Percentiles rank a stretch among this genome's conserved stretches.
These are phyloP conservation scores for Macroteleia sp. DNA, from an alignment of 2,888 invertebrate genomes.

Conservation along the genomic window DNA sequence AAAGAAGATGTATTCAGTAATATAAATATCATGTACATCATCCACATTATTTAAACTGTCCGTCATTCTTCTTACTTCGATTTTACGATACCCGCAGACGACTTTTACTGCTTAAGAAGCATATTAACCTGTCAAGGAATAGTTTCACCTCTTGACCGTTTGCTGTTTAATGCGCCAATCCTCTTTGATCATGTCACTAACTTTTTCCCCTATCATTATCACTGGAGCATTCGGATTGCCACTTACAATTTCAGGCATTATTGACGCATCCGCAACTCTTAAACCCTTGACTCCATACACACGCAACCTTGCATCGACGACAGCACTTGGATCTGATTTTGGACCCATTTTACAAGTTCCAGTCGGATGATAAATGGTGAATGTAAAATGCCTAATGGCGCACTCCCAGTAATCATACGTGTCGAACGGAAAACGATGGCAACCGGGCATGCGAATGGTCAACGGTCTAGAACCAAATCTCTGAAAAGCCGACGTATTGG, in stretches of 20 bases:
- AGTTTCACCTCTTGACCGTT: conserved; percentile 52
- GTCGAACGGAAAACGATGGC: conserved; percentile 88
- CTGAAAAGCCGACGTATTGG: conserved; percentile 91
- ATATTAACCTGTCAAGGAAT: conserved; percentile 15
- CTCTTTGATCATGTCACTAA: conserved; percentile 94
- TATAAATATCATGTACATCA: no score
- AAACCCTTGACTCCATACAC: conserved; percentile 92
- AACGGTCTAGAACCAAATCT: conserved; percentile 92
- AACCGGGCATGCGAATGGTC: conserved; percentile 92
- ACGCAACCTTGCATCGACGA: conserved; percentile 90
- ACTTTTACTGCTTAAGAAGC: conserved; percentile 14
- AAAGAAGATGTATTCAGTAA: no score
- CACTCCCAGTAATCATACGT: conserved; percentile 95
- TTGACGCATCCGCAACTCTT: conserved; percentile 92
- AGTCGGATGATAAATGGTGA: conserved; percentile 93
- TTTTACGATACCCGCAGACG: no score
- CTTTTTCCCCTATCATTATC: conserved; percentile 96
- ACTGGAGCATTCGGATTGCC: conserved; percentile 95
- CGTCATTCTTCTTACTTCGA: no score
- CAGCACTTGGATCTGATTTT: conserved; percentile 89
- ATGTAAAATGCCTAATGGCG: conserved; percentile 91
- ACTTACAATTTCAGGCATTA: conserved; percentile 95
- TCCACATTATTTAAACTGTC: no score
- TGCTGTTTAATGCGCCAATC: conserved; percentile 86
- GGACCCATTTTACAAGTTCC: conserved; percentile 96